Evolutionary conservation across 1,140 invertebrate species (phyloP).

Genomic region (Drosophila oshimai): DNA sequence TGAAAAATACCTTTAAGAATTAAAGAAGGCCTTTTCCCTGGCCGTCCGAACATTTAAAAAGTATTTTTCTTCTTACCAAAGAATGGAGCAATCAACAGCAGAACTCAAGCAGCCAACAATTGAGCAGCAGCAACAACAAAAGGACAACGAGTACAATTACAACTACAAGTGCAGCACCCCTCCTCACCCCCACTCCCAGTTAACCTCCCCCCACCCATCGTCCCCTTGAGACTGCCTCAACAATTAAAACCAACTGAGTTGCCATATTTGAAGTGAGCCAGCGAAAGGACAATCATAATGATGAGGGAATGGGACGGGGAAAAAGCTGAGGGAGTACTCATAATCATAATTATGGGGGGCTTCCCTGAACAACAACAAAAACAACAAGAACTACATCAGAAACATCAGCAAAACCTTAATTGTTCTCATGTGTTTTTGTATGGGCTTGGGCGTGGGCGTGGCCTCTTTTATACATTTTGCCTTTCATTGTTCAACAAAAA

Average conservation of each 20-base stretch:
- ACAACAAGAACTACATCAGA: slow-evolving; percentile 1
- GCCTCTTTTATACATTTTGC: slow-evolving; percentile 61
- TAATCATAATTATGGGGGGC: slow-evolving; percentile 74
- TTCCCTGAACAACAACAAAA: slow-evolving; percentile 33
- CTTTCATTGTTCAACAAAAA: slow-evolving; percentile 57
- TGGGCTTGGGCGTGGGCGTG: slow-evolving; percentile 29
- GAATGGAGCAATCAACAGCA: slow-evolving; percentile 34
- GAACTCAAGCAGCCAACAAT: slow-evolving; percentile 34
- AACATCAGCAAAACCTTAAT: slow-evolving; percentile 50
- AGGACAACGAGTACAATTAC: slow-evolving; percentile 62
- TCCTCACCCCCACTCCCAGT: neutral
- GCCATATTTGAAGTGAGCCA: slow-evolving; percentile 71
- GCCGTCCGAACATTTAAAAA: neutral
- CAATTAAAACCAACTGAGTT: slow-evolving; percentile 74
- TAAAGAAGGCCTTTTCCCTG: neutral
- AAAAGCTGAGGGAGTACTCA: slow-evolving; percentile 28
- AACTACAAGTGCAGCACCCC: slow-evolving; percentile 35
- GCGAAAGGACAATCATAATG: slow-evolving; percentile 44
- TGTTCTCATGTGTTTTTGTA: slow-evolving; percentile 46
- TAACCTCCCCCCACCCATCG: neutral
- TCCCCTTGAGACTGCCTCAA: slow-evolving; percentile 34
- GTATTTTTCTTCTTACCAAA: neutral
- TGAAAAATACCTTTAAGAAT: neutral
- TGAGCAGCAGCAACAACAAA: slow-evolving; percentile 46
- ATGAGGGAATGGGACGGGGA: neutral